Evolutionary conservation across 2,797 vertebrate species (phyloP).

Genomic region (Rhabdophis nuchalis): DNA sequence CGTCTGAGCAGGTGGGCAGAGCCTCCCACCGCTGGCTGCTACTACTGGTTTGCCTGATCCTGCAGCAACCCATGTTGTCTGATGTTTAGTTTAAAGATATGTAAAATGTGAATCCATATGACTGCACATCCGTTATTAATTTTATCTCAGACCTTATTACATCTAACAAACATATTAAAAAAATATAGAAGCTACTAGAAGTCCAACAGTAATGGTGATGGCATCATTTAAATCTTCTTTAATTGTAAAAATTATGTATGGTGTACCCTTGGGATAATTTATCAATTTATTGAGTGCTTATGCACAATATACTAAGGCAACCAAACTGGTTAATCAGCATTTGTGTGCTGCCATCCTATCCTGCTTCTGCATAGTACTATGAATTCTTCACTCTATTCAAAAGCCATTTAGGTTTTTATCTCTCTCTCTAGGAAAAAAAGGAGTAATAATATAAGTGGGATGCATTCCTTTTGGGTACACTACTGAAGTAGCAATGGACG

Average conservation of each 20-base stretch:
- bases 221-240: neutral
- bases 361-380: neutral
- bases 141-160: neutral
- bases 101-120: neutral
- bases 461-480: neutral
- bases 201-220: neutral
- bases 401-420: neutral
- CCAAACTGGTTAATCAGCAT: neutral
- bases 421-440: neutral
- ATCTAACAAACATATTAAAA: neutral
- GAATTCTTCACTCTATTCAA: neutral
- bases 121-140: neutral
- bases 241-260: neutral
- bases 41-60: too few relatives aligned
- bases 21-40: too few relatives aligned
- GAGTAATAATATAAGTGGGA: neutral
- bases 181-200: neutral
- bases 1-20: too few relatives aligned
- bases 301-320: neutral
- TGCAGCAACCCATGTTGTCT: too few relatives aligned
- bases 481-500: too few relatives aligned
- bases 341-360: neutral
- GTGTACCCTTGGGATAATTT: neutral
- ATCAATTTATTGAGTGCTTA: neutral
- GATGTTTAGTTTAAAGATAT: neutral